These are phyloP conservation scores for Microtus obscurus DNA, from an alignment of 2,797 vertebrate genomes.

Conservation along the genomic window DNA sequence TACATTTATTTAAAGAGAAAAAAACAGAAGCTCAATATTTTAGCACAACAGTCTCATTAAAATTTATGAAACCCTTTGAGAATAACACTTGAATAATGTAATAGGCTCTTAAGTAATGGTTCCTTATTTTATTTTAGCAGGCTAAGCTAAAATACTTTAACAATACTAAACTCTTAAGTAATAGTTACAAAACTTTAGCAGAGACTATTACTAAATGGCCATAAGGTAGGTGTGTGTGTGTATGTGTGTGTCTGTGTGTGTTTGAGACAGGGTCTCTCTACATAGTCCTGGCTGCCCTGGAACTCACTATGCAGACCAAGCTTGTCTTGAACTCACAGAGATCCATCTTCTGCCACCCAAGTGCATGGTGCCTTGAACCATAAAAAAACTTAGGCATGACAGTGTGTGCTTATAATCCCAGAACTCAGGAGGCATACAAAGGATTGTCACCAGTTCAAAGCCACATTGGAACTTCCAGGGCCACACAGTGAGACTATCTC, in stretches of 20 bases:
- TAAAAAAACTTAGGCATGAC: not conserved
- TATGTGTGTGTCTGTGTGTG: not conserved
- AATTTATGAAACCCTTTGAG: not conserved
- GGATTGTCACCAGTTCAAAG: not conserved
- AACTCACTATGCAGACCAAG: not conserved
- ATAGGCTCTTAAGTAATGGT: slow-evolving; percentile 1
- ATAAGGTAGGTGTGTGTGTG: not conserved
- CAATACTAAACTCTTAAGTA: not conserved
- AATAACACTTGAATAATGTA: slow-evolving; percentile 8
- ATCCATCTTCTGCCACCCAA: not conserved
- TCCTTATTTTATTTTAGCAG: slow-evolving; percentile 23
- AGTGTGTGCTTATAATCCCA: not conserved
- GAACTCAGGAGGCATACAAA: not conserved
- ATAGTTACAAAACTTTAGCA: slow-evolving; percentile 11
- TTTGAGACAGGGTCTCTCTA: not conserved
- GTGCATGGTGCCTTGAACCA: not conserved
- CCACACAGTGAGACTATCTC: not conserved
- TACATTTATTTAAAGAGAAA: not conserved
- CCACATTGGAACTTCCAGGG: not conserved
- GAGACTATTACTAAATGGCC: not conserved
- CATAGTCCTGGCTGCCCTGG: not conserved
- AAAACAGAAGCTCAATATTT: not conserved
- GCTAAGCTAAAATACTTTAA: not conserved
- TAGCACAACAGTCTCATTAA: not conserved
- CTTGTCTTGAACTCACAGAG: not conserved